These are phyloP conservation scores for Rhizoglyphus robini DNA, from an alignment of 1,140 invertebrate genomes.

Conservation along the genomic window DNA sequence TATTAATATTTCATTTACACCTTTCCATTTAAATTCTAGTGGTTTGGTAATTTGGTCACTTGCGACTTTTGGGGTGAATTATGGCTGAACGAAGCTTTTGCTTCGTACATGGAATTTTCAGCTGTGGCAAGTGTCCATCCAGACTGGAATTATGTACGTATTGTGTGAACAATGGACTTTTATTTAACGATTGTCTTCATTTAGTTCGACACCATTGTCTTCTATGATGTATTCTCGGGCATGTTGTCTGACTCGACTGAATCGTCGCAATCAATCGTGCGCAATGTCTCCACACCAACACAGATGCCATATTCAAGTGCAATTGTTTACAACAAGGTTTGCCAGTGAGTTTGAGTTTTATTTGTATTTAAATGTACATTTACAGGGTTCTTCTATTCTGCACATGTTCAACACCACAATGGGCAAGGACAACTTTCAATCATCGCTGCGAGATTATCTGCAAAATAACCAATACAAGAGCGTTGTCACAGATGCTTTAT, in stretches of 20 bases:
- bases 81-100: conserved; percentile 85
- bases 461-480: conserved; percentile 23
- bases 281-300: conserved; percentile 63
- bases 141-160: conserved; percentile 43
- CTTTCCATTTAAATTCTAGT: conserved; percentile 23
- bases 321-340: conserved; percentile 73
- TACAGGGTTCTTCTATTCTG: conserved; percentile 54
- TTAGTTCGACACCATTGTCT: conserved; percentile 54
- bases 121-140: conserved; percentile 52
- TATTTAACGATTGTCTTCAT: conserved; percentile 27
- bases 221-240: conserved; percentile 68
- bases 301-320: conserved; percentile 83
- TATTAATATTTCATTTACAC: conserved; percentile 40
- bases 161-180: conserved; percentile 32
- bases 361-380: conserved; percentile 52
- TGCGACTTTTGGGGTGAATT: conserved; percentile 75
- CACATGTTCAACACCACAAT: conserved; percentile 92
- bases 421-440: conserved; percentile 49
- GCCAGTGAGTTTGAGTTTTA: conserved; percentile 25
- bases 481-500: conserved; percentile 24
- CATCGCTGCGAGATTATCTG: conserved; percentile 24
- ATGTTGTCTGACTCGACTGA: conserved; percentile 63
- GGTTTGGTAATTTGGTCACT: conserved; percentile 66
- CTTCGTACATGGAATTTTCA: conserved; percentile 68
- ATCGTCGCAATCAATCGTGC: conserved; percentile 72